Evolutionary conservation across 2,888 invertebrate species (phyloP).

Genomic region (Pogonocherus hispidulus): DNA sequence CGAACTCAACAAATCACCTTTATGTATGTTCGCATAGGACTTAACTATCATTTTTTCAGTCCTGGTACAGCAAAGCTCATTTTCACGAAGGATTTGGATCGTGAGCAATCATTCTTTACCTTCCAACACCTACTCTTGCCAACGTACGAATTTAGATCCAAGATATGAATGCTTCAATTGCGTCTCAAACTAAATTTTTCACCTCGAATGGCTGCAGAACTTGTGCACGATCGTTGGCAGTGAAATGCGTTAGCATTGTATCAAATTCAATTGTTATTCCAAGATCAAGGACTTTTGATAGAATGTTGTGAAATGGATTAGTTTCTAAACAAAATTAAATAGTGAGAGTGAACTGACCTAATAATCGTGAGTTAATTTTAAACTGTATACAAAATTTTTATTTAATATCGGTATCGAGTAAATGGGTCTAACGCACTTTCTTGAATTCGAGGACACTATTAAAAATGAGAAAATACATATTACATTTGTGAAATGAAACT

Average conservation of each 20-base stretch:
- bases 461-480: too few species aligned
- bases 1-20: conserved; percentile 9
- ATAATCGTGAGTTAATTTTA: background rate
- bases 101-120: conserved; percentile 30
- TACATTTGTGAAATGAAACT: too few species aligned
- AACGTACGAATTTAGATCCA: conserved; percentile 30
- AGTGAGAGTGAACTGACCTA: conserved; percentile 18
- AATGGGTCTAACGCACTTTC: too few species aligned
- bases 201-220: background rate
- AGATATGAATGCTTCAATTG: conserved; percentile 38
- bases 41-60: conserved; percentile 1
- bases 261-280: conserved; percentile 11
- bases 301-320: background rate
- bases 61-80: conserved; percentile 18
- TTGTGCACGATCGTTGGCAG: conserved; percentile 26
- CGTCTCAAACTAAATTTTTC: conserved; percentile 25
- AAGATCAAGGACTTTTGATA: conserved; percentile 17
- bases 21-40: background rate
- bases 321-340: background rate
- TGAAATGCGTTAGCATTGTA: conserved; percentile 18
- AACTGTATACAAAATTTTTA: background rate
- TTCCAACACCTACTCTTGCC: conserved; percentile 34
- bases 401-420: too few species aligned
- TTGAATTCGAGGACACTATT: too few species aligned
- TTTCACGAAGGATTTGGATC: conserved; percentile 27